Conservation (phyloP, 2,888 invertebrate species). For the Odontomyia ornata region DNA sequence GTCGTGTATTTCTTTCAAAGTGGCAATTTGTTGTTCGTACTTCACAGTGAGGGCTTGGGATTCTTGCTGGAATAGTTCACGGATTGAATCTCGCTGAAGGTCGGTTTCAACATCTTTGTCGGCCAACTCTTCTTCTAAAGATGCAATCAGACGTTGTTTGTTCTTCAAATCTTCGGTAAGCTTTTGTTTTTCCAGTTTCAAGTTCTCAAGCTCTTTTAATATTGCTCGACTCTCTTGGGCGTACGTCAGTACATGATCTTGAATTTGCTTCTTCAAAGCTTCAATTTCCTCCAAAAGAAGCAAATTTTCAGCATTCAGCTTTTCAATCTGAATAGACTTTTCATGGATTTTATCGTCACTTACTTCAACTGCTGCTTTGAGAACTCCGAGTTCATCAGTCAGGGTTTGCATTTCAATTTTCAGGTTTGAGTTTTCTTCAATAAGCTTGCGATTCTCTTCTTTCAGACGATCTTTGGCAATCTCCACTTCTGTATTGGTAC, state of each 20-base stretch:
- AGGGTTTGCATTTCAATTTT: conserved; percentile 52
- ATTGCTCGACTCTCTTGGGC: conserved; percentile 58
- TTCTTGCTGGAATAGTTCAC: conserved; percentile 59
- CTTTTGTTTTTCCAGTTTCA: conserved; percentile 60
- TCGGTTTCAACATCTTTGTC: conserved; percentile 62
- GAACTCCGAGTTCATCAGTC: conserved; percentile 54
- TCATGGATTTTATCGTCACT: conserved; percentile 55
- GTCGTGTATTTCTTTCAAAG: conserved; percentile 51
- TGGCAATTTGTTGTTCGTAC: conserved; percentile 50
- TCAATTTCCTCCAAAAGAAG: conserved; percentile 56
- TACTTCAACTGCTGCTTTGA: conserved; percentile 53
- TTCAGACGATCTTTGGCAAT: conserved; percentile 45
- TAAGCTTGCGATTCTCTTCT: conserved; percentile 42
- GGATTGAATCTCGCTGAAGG: conserved; percentile 60
- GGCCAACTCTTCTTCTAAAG: conserved; percentile 60
- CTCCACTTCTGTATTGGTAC: conserved; percentile 47
- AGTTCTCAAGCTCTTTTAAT: conserved; percentile 59
- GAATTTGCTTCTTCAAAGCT: conserved; percentile 58
- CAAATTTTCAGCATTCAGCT: conserved; percentile 57
- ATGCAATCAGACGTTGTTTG: conserved; percentile 60
- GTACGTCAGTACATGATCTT: conserved; percentile 59
- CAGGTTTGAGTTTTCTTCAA: conserved; percentile 51
- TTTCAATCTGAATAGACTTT: conserved; percentile 56
- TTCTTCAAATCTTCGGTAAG: conserved; percentile 60
- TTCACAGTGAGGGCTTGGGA: conserved; percentile 55